Conservation (phyloP, 2,888 invertebrate species). For the Cheilosia impressa region DNA sequence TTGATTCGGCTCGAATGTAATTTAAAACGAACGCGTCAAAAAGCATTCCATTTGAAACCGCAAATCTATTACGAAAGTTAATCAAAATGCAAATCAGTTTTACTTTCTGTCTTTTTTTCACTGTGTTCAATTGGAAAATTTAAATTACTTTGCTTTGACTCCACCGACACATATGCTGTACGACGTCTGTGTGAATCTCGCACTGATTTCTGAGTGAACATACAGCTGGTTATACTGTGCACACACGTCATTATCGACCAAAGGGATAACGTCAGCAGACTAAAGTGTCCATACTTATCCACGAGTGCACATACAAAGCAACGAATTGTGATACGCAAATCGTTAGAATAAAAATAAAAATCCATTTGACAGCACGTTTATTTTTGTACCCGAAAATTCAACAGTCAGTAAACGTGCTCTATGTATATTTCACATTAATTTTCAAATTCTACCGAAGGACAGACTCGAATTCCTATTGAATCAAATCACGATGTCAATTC, state of each 20-base stretch:
- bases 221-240: neutral
- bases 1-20: neutral
- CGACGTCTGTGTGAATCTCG: neutral
- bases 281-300: neutral
- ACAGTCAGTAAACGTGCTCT: conserved; percentile 1
- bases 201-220: neutral
- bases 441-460: neutral
- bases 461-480: neutral
- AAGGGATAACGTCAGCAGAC: neutral
- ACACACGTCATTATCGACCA: neutral
- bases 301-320: neutral
- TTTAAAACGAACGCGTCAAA: neutral
- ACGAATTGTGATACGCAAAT: neutral
- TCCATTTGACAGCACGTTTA: too few species aligned
- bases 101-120: neutral
- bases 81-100: conserved; percentile 50
- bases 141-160: neutral
- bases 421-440: conserved; percentile 1
- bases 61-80: conserved; percentile 15
- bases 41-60: conserved; percentile 1
- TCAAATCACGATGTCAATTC: conserved; percentile 12
- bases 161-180: neutral
- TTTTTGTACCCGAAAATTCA: too few species aligned
- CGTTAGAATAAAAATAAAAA: too few species aligned
- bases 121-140: conserved; percentile 32